A percentile compares a stretch with the other conserved stretches of the same genome.
phyloP scores from a whole-genome alignment of 2,797 vertebrate species.

The Megalops cyprinoides region DNA sequence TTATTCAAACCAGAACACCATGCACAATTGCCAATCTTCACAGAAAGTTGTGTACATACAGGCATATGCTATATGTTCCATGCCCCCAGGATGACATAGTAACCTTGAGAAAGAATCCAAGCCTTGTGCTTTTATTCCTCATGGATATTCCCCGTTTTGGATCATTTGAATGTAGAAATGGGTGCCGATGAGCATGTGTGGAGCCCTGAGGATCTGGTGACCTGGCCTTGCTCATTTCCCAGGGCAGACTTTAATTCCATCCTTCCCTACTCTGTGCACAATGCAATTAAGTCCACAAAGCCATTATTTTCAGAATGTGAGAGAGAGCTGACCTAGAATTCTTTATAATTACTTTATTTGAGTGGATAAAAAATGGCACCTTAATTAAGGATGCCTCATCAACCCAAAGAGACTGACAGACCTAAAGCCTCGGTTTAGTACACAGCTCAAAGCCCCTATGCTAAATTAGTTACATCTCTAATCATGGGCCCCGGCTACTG shows the following conservation, averaged over 20 bases:
- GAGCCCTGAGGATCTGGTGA: conserved; percentile 27
- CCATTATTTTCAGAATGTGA: not conserved
- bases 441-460: conserved; percentile 23
- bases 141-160: not conserved
- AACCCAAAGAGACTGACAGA: conserved; percentile 51
- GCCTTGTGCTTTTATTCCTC: not conserved
- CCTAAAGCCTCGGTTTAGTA: conserved; percentile 40
- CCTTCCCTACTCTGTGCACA: conserved; percentile 39
- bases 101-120: not conserved
- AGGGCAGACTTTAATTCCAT: conserved; percentile 2
- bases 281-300: conserved; percentile 19
- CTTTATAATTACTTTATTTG: conserved; percentile 61
- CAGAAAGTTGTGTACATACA: no score
- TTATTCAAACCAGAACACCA: no score
- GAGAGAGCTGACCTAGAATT: conserved; percentile 37
- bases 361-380: conserved; percentile 54
- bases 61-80: not conserved
- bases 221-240: not conserved
- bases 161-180: conserved; percentile 5
- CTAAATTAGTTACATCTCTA: conserved; percentile 50
- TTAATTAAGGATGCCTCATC: conserved; percentile 53
- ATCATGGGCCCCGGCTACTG: conserved; percentile 49
- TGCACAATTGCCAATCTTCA: no score
- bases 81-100: not conserved
- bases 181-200: conserved; percentile 24